phyloP scores from a whole-genome alignment of 2,797 vertebrate species.

The Mareca strepera region DNA sequence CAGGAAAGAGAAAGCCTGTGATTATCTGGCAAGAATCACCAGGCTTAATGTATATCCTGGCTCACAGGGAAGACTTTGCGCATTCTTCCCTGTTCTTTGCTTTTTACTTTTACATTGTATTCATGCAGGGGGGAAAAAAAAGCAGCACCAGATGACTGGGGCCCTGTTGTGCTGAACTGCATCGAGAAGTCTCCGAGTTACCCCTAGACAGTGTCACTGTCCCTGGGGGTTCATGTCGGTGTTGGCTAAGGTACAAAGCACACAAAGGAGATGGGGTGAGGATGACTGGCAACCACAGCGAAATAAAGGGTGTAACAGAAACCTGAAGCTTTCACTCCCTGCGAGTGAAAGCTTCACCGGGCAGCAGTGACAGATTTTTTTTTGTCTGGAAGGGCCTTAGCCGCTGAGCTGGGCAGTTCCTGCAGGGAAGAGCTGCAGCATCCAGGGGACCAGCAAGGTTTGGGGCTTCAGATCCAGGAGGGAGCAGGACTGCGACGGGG shows the following conservation, averaged over 20 bases:
- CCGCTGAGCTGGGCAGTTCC: neutral
- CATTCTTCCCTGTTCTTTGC: neutral
- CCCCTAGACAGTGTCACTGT: neutral
- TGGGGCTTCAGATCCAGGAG: rapidly evolving
- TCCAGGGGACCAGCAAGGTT: neutral
- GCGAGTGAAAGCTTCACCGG: rapidly evolving
- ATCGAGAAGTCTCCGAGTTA: neutral
- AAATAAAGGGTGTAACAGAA: neutral
- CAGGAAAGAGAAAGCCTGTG: neutral
- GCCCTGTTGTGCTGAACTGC: neutral
- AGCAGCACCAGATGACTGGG: neutral
- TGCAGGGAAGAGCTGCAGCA: neutral
- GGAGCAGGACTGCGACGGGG: neutral
- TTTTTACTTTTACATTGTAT: neutral
- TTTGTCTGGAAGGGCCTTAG: neutral
- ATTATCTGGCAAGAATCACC: neutral
- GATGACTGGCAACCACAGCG: neutral
- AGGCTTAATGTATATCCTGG: neutral
- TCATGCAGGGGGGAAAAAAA: too few species aligned
- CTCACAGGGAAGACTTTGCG: neutral
- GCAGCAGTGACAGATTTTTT: neutral
- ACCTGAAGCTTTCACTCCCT: neutral
- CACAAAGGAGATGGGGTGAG: neutral
- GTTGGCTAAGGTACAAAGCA: neutral
- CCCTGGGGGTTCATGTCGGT: neutral